A percentile compares a stretch with the other conserved stretches of the same genome.
Conservation (phyloP, 2,888 invertebrate genomes). For the Rutpela maculata region DNA sequence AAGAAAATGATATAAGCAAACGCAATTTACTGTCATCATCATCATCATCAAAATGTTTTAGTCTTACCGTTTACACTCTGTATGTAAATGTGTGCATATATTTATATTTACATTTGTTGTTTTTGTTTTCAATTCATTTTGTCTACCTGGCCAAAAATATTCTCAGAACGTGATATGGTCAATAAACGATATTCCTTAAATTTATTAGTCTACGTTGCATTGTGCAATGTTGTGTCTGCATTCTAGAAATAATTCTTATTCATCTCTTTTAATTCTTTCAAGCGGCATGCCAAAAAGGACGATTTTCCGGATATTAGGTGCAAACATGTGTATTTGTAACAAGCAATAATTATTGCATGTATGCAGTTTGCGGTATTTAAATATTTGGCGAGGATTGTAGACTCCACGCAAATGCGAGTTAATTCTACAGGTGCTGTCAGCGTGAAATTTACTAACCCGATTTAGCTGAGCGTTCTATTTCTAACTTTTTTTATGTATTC, state of each 20-base stretch:
- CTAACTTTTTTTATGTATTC: neutral
- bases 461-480: neutral
- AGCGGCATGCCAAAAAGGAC: neutral
- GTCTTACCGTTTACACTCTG: too few relatives aligned
- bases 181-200: neutral
- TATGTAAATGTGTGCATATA: neutral
- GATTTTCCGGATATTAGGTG: neutral
- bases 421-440: constrained; percentile 2
- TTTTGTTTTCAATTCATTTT: neutral
- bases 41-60: too few relatives aligned
- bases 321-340: constrained; percentile 1
- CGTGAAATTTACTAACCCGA: neutral
- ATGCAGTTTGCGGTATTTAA: constrained; percentile 4
- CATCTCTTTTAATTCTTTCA: neutral
- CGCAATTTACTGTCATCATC: too few relatives aligned
- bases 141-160: neutral
- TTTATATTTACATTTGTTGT: constrained; percentile 1
- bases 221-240: neutral
- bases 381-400: constrained; percentile 13
- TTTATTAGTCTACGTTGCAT: neutral
- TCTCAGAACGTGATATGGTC: neutral
- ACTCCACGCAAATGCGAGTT: neutral
- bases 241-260: neutral
- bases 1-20: too few relatives aligned
- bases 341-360: neutral